Percentiles rank a stretch among this genome's conserved stretches.
These are phyloP conservation scores for Hemistola chrysoprasaria DNA, from an alignment of 2,888 invertebrate genomes.

Conservation along the genomic window DNA sequence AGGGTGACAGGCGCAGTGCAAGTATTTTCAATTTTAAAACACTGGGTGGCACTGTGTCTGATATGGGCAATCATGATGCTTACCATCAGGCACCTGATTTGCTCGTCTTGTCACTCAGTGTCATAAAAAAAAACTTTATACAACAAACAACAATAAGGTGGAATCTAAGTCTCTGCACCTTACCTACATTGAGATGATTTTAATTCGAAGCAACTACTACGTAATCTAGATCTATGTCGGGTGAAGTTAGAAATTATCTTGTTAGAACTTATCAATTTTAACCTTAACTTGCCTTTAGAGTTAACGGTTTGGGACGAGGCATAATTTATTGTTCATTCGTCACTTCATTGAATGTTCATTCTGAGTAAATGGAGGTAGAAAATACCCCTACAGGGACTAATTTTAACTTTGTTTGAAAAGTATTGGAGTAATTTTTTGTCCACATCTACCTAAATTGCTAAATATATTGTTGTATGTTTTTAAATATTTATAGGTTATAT, in stretches of 20 bases:
- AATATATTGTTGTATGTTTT: too few relatives aligned
- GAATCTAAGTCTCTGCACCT: not conserved
- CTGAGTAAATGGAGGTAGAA: conserved; percentile 5
- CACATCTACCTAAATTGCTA: not conserved
- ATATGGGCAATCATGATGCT: too few relatives aligned
- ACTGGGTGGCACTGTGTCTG: too few relatives aligned
- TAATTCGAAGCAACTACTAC: conserved; percentile 1
- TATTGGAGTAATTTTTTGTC: conserved; percentile 13
- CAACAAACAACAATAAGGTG: too few relatives aligned
- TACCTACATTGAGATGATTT: not conserved
- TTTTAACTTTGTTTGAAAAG: too few relatives aligned
- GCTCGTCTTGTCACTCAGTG: too few relatives aligned
- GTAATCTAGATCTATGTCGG: conserved; percentile 4
- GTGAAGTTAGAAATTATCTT: conserved; percentile 15
- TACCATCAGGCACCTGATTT: too few relatives aligned
- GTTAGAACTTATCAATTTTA: conserved; percentile 18
- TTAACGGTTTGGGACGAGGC: conserved; percentile 8
- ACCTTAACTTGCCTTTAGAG: conserved; percentile 15
- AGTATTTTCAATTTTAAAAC: too few relatives aligned
- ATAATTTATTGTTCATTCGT: conserved; percentile 14
- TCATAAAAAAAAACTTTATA: too few relatives aligned
- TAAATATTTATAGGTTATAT: too few relatives aligned
- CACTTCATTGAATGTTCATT: conserved; percentile 1
- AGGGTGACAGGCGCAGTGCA: too few relatives aligned
- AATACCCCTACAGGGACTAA: too few relatives aligned